Evolutionary conservation across 2,797 vertebrate species (phyloP), one percentile per base, ranked within the genome.

Genomic region (Micrastur ruficollis): DNA sequence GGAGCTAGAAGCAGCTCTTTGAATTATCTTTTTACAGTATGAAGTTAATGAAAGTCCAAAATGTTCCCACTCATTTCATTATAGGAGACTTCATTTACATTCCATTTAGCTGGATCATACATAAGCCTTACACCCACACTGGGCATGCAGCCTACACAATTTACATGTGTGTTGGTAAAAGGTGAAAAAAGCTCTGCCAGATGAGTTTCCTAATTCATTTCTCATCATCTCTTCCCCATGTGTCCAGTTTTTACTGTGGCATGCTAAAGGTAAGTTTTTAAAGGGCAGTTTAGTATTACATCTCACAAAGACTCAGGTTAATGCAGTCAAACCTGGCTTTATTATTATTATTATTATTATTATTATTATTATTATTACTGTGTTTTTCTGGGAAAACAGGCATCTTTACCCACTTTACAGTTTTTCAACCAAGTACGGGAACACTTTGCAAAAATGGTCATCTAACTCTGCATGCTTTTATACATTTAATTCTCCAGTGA

Each of bases 91-190:
- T 86, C 56, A 91, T 95, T 94, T 95, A 47, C 95, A 96, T 96
- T 86, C 95, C 95, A 67, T n/a, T 46, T 72, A 55, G 55, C 71
- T 97, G 95, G 95, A 92, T 97, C 96, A 96, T 44, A 86, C 49
- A 46, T 50, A 49, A 93, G 86, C 73, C 86, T 94, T 82, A 83
- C 94, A 86, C 85, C 80, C 93, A 91, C 91, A 31, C 73, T 20
- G 76, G 76, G 93, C 94, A 66, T 1, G 8, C 80, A 95, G 91
- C 91, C 93, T 93, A 65, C 76, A 91, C 47, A 34, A 73, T 52
- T 93, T 89, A 91, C 67, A 86, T 61, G 27, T 67, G 66, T 89
- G 76, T 38, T 95, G 88, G 88, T 84, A 92, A 94, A 93, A 90
- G 90, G 86, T 79, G 55, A 90, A 86, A 90, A 95, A 76, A 55